A percentile compares a stretch with the other conserved stretches of the same genome.
Conservation (phyloP, 2,113 vertebrate species). For the Pedetes capensis region DNA sequence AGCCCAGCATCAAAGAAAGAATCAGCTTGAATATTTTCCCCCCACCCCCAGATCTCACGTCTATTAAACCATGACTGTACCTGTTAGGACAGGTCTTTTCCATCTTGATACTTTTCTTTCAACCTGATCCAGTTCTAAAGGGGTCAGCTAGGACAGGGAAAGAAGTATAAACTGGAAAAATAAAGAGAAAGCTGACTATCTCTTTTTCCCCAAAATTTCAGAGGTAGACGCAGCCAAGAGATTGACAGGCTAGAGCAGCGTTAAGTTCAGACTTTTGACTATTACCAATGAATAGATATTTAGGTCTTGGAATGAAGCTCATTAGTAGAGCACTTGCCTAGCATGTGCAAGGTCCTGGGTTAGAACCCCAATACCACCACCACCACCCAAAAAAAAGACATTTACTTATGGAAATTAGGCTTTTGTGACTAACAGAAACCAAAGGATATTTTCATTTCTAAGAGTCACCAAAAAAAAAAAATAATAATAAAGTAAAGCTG, state of each 20-base stretch:
- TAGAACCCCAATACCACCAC: background rate
- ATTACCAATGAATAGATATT: background rate
- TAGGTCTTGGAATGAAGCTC: background rate
- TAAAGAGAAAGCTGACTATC: background rate
- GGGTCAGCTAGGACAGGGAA: background rate
- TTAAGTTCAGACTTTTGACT: background rate
- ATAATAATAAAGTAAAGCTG: background rate
- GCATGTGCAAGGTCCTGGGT: background rate
- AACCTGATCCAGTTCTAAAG: background rate
- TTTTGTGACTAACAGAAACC: background rate
- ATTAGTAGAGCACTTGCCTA: background rate
- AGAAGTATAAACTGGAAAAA: background rate
- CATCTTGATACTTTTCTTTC: background rate
- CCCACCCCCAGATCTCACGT: background rate
- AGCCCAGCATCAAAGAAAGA: background rate
- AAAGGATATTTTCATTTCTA: background rate
- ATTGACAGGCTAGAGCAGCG: background rate
- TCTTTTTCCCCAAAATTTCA: background rate
- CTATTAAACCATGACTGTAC: background rate
- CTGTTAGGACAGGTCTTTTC: background rate
- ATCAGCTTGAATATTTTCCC: background rate
- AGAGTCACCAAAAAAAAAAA: background rate
- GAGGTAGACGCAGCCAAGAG: background rate
- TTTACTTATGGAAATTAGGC: background rate
- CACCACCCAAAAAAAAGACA: background rate